phyloP scores from a whole-genome alignment of 2,797 vertebrate genomes.

The Lophius americanus region DNA sequence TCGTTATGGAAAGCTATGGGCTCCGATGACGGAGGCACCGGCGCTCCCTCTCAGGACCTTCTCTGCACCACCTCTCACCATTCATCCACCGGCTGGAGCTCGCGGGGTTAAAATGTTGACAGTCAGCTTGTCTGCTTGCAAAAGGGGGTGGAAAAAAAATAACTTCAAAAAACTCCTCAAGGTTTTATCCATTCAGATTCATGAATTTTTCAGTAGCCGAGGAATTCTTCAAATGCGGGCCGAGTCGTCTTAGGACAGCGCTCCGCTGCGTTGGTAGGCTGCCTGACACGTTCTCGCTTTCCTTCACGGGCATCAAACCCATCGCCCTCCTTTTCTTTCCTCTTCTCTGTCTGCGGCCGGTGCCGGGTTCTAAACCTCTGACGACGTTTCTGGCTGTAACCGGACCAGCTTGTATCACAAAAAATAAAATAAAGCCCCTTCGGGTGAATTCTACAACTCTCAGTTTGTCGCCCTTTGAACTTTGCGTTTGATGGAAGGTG shows the following conservation, averaged over 20 bases:
- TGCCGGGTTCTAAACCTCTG: conserved; percentile 23
- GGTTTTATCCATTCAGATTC: conserved; percentile 67
- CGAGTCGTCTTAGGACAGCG: conserved; percentile 49
- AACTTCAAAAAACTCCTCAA: conserved; percentile 66
- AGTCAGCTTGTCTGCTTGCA: conserved; percentile 44
- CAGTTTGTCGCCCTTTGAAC: conserved; percentile 6
- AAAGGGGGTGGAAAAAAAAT: conserved; percentile 23
- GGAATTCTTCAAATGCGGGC: conserved; percentile 67
- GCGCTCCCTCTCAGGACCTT: background rate
- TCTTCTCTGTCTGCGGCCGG: background rate
- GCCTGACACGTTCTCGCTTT: conserved; percentile 52
- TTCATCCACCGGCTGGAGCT: conserved; percentile 17
- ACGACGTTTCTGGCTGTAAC: background rate
- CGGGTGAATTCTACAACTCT: conserved; percentile 4
- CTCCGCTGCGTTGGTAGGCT: conserved; percentile 43
- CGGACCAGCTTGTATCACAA: too few species aligned
- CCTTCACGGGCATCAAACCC: conserved; percentile 41
- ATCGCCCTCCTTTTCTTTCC: conserved; percentile 22
- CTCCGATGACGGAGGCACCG: conserved; percentile 7
- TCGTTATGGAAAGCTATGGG: conserved; percentile 25
- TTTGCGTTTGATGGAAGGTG: conserved; percentile 20
- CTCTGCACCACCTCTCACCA: conserved; percentile 4
- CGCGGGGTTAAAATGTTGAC: conserved; percentile 42
- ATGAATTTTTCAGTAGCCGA: conserved; percentile 70
- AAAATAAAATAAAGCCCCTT: too few species aligned